Base-by-base conservation (phyloP, 2,113 vertebrate genomes). In the Pseudonaja textilis region DNA sequence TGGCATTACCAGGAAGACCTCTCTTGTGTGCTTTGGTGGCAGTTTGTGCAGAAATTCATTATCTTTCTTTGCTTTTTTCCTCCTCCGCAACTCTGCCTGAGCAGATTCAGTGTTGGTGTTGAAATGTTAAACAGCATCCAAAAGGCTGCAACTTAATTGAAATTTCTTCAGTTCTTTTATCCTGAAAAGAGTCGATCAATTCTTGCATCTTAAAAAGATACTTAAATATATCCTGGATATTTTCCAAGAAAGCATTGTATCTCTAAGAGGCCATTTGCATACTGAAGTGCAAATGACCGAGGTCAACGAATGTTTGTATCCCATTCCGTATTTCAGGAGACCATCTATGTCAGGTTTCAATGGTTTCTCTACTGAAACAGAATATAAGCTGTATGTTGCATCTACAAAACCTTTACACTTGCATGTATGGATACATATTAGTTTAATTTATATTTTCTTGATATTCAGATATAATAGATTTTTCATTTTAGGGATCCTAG, bases 1-100 rank as follows among this genome's bases (percentile, higher is more conserved):
- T 94, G 90, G 93, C 92, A 87, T 93, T 52, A 23, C 88, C 91
- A 59, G 89, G 87, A 96, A 93, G 95, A 91, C 25, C 74, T 95
- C 50, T 42, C 47, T 90, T 55, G 25, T 3, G 55, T 81, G 18
- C 9, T 20, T 29, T 8, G 93, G 0, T 7, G 93, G 0, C 0
- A 29, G 86, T 90, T 56, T 54, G 52, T 9, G 1, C 59, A 55
- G 57, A 93, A 86, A 91, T 94, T 57, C 1, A 3, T 90, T 61
- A 39, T 61, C 25, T 90, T 56, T 89, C 91, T 25, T 20, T 89
- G 87, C 34, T 69, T 55, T 55, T 55, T 23, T 3, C 1, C 45
- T 87, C 74, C 22, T 52, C 91, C 7, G 1, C 22, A 26, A 14
- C 4, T 25, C 16, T 93, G n/a, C 81, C n/a, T 39, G 88, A 86